Evolutionary conservation across 2,888 invertebrate species (phyloP).

Genomic region (Tenthredo amoena): DNA sequence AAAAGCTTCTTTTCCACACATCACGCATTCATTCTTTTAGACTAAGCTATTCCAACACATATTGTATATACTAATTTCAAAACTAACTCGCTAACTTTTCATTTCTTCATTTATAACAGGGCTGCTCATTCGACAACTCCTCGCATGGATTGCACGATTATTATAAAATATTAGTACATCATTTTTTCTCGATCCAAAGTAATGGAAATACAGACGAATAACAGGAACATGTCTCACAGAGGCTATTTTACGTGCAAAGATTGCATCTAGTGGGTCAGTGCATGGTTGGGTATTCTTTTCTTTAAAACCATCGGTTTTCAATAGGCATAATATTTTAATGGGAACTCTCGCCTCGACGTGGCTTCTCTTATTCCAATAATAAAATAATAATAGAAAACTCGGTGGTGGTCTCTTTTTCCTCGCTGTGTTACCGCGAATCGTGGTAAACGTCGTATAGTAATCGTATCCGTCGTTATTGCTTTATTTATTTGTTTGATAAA

Average conservation of each 20-base stretch:
- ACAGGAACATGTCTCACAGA: not conserved
- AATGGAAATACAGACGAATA: not conserved
- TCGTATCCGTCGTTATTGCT: not conserved
- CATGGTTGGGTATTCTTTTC: not conserved
- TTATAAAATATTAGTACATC: not conserved
- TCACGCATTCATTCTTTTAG: not conserved
- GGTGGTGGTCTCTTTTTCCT: slow-evolving; percentile 1
- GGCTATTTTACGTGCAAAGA: not conserved
- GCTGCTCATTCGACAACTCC: slow-evolving; percentile 12
- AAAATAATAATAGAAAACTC: not conserved
- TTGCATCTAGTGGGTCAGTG: not conserved
- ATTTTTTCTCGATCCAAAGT: not conserved
- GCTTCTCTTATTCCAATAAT: not conserved
- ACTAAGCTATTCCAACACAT: not conserved
- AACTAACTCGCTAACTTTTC: slow-evolving; percentile 32
- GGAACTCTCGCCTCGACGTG: not conserved
- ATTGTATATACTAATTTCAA: not conserved
- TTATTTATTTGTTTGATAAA: not conserved
- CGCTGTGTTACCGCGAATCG: not conserved
- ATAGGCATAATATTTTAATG: not conserved
- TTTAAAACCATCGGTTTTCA: not conserved
- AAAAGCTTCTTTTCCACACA: not conserved
- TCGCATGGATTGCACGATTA: slow-evolving; percentile 17
- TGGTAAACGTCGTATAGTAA: not conserved
- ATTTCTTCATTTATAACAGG: slow-evolving; percentile 23